A percentile compares a stretch with the other conserved stretches of the same genome.
These are phyloP conservation scores for Gadus macrocephalus DNA, from an alignment of 2,113 vertebrate genomes.

Conservation along the genomic window DNA sequence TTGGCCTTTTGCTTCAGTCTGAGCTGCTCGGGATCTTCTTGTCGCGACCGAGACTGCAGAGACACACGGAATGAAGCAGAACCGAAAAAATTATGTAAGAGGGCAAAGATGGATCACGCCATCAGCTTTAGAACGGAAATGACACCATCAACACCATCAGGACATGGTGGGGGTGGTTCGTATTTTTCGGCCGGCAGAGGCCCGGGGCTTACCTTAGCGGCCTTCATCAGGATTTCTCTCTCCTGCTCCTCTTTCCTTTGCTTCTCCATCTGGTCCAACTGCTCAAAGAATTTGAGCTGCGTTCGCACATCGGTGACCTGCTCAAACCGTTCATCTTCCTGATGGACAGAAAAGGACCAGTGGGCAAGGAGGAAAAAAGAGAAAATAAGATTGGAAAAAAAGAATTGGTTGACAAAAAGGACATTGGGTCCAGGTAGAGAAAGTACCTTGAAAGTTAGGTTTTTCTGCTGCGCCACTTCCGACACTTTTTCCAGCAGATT, in stretches of 20 bases:
- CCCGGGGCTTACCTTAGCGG: slow-evolving; percentile 78
- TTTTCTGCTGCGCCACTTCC: slow-evolving; percentile 86
- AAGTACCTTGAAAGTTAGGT: slow-evolving; percentile 82
- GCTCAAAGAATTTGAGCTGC: slow-evolving; percentile 89
- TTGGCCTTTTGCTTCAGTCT: slow-evolving; percentile 90
- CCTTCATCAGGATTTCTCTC: slow-evolving; percentile 87
- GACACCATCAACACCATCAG: slow-evolving; percentile 8
- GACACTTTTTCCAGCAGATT: slow-evolving; percentile 86
- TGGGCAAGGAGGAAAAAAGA: not conserved
- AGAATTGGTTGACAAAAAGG: not conserved
- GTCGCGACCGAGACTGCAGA: slow-evolving; percentile 83
- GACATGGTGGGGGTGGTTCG: not conserved
- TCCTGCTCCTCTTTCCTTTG: slow-evolving; percentile 91
- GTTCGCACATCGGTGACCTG: slow-evolving; percentile 81
- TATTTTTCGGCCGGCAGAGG: too few relatives aligned
- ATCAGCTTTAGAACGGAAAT: not conserved
- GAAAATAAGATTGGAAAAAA: slow-evolving; percentile 1
- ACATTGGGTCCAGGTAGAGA: not conserved
- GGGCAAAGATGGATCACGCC: too few relatives aligned
- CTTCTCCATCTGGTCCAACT: slow-evolving; percentile 91
- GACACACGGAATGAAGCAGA: slow-evolving; percentile 23
- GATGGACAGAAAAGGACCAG: slow-evolving; percentile 15
- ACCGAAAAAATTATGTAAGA: too few relatives aligned
- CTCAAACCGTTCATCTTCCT: slow-evolving; percentile 85
- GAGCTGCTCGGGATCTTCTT: slow-evolving; percentile 91